phyloP scores from a whole-genome alignment of 1,140 invertebrate species.

The Caerostris extrusa region DNA sequence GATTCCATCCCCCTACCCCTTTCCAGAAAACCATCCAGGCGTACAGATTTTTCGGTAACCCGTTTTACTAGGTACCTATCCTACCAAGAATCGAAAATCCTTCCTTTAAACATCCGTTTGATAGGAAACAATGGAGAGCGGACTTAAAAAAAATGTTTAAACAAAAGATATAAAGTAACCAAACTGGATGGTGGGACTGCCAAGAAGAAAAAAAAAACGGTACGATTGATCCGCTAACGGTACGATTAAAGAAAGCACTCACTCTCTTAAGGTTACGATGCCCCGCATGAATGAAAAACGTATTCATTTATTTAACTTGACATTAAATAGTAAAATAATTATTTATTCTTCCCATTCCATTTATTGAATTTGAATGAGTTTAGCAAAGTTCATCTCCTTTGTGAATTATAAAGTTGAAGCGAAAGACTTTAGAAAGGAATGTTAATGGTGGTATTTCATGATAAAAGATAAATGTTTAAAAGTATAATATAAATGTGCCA shows the following conservation, averaged over 20 bases:
- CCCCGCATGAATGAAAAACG: not conserved
- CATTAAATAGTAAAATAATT: not conserved
- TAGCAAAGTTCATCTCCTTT: not conserved
- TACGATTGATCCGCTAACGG: not conserved
- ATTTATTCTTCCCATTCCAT: slow-evolving; percentile 1
- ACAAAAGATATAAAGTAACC: slow-evolving; percentile 28
- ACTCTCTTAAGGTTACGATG: not conserved
- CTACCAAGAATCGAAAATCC: slow-evolving; percentile 2
- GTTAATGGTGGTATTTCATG: too few species aligned
- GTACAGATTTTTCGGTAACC: not conserved
- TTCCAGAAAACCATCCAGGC: not conserved
- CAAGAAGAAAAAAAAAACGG: not conserved
- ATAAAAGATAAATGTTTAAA: too few species aligned
- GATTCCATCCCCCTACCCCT: not conserved
- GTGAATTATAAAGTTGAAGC: too few species aligned
- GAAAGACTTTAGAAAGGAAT: too few species aligned
- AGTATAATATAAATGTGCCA: too few species aligned
- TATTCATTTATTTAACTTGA: not conserved
- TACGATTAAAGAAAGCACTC: not conserved
- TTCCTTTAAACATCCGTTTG: slow-evolving; percentile 60
- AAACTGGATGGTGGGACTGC: slow-evolving; percentile 12
- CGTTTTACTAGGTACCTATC: not conserved
- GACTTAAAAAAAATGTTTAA: slow-evolving; percentile 12
- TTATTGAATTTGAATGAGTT: not conserved
- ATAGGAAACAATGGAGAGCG: not conserved